These are phyloP conservation scores for Nesogale talazaci DNA, from an alignment of 2,113 vertebrate genomes.

Conservation along the genomic window DNA sequence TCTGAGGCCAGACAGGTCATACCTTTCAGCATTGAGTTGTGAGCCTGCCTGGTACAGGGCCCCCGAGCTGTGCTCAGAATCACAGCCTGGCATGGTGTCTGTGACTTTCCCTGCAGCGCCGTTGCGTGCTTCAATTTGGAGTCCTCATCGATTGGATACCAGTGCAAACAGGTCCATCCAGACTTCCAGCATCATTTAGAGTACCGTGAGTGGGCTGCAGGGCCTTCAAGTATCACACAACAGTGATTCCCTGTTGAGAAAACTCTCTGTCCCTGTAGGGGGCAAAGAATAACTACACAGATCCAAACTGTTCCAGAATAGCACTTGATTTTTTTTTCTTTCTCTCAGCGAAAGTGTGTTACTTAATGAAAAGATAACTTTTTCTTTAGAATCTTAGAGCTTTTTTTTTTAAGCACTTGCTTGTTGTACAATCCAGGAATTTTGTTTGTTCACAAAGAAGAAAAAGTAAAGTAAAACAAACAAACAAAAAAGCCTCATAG, in stretches of 20 bases:
- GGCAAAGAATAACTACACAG: neutral
- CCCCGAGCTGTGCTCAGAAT: conserved; percentile 69
- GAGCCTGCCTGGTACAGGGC: conserved; percentile 63
- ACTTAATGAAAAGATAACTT: conserved; percentile 14
- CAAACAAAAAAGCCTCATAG: no score
- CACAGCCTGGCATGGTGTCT: neutral
- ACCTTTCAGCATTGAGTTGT: conserved; percentile 63
- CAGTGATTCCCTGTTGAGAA: neutral
- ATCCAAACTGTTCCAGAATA: neutral
- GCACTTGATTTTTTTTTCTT: neutral
- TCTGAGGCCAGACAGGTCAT: conserved; percentile 76
- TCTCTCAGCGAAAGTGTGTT: neutral
- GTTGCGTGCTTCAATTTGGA: conserved; percentile 79
- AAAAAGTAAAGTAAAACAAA: neutral
- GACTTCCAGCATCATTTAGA: neutral
- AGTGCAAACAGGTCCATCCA: neutral
- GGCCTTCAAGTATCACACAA: neutral
- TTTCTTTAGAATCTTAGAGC: neutral
- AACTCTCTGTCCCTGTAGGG: neutral
- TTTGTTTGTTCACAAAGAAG: neutral
- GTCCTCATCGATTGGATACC: neutral
- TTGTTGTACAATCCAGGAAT: neutral
- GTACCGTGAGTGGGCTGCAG: neutral
- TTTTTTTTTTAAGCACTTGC: no score
- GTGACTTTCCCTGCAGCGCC: conserved; percentile 56